Conservation (phyloP, 1,140 invertebrate species). For the Drosophila malerkotliana region DNA sequence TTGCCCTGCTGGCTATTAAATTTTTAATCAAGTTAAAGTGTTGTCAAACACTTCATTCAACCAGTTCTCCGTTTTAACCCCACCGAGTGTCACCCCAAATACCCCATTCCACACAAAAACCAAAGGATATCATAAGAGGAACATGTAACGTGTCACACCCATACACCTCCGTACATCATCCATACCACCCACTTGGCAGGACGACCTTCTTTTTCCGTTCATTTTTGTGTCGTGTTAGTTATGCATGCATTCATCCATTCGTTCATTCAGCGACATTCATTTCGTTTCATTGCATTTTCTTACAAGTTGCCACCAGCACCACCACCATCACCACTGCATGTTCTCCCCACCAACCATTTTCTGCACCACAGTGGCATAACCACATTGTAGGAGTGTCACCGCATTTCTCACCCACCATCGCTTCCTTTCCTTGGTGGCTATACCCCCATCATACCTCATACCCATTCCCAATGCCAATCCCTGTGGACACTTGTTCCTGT, state of each 20-base stretch:
- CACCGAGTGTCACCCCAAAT: not conserved
- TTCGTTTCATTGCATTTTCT: conserved; percentile 76
- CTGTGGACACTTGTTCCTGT: conserved; percentile 36
- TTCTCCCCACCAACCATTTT: not conserved
- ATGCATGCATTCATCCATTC: conserved; percentile 69
- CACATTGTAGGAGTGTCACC: conserved; percentile 46
- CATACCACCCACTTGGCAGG: not conserved
- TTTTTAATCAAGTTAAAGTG: conserved; percentile 82
- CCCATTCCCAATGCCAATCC: conserved; percentile 5
- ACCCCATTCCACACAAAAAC: not conserved
- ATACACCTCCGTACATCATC: too few relatives aligned
- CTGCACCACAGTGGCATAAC: conserved; percentile 35
- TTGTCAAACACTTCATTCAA: conserved; percentile 79
- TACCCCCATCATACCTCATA: not conserved
- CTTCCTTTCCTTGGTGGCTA: conserved; percentile 6
- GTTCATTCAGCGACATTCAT: conserved; percentile 75
- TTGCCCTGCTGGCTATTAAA: conserved; percentile 74
- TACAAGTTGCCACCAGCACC: conserved; percentile 53
- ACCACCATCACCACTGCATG: conserved; percentile 5
- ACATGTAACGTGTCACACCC: conserved; percentile 11
- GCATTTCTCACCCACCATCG: not conserved
- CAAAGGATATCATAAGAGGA: conserved; percentile 15
- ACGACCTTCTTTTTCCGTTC: conserved; percentile 12
- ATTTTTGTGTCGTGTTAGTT: conserved; percentile 60
- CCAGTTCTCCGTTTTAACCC: conserved; percentile 14